These are phyloP conservation scores for Brachyptera putata DNA, from an alignment of 2,888 invertebrate genomes.

Conservation along the genomic window DNA sequence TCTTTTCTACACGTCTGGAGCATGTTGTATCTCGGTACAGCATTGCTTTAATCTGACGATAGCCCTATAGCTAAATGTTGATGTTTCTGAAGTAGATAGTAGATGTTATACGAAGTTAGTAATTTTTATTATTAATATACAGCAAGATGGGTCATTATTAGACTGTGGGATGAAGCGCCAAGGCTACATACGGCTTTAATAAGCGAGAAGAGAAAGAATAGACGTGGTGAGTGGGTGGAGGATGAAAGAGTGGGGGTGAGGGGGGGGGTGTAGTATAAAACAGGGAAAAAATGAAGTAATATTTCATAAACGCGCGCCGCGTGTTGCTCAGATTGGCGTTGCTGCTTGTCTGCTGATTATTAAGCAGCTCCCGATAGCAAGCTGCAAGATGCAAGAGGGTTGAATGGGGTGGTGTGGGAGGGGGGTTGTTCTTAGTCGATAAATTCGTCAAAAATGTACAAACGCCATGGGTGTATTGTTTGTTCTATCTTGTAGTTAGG, in stretches of 20 bases:
- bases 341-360: slow-evolving; percentile 20
- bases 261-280: slow-evolving; percentile 21
- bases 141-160: slow-evolving; percentile 26
- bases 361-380: slow-evolving; percentile 19
- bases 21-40: too few species aligned
- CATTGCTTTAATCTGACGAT: too few species aligned
- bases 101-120: slow-evolving; percentile 3
- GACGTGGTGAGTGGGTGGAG: not conserved
- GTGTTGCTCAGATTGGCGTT: slow-evolving; percentile 16
- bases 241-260: too few species aligned
- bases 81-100: not conserved
- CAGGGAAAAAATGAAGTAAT: slow-evolving; percentile 31
- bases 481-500: not conserved
- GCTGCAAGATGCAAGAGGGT: not conserved
- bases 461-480: not conserved
- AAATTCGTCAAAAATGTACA: not conserved
- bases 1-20: too few species aligned
- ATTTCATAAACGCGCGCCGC: slow-evolving; percentile 30
- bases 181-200: slow-evolving; percentile 18
- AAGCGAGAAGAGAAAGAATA: slow-evolving; percentile 15
- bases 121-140: slow-evolving; percentile 23
- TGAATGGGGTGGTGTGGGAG: not conserved
- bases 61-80: not conserved
- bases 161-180: slow-evolving; percentile 8
- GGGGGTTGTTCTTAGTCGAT: too few species aligned